Evolutionary conservation across 2,888 invertebrate genomes (phyloP).

Genomic region (Dromius quadrimaculatus): DNA sequence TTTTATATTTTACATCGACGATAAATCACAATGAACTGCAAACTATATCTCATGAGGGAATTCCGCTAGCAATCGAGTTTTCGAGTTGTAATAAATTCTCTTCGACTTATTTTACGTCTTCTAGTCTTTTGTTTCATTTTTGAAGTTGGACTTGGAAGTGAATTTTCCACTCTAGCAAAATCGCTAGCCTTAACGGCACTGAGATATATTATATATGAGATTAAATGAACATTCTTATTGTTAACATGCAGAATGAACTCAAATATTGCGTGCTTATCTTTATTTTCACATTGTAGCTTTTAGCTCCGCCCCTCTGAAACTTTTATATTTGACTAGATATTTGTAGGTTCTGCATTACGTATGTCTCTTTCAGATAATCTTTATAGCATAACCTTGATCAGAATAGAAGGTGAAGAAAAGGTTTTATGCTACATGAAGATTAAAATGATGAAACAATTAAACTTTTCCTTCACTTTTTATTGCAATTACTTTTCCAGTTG

Average conservation of each 20-base stretch:
- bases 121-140: conserved; percentile 12
- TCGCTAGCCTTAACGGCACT: background rate
- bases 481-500: too few relatives aligned
- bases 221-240: conserved; percentile 4
- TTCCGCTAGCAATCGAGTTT: background rate
- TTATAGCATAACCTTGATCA: too few relatives aligned
- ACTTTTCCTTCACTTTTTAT: too few relatives aligned
- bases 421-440: too few relatives aligned
- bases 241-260: conserved; percentile 11
- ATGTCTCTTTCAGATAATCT: too few relatives aligned
- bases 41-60: background rate
- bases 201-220: conserved; percentile 1
- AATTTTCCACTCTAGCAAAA: background rate
- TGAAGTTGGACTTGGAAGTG: background rate
- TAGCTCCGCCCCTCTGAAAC: too few relatives aligned
- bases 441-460: too few relatives aligned
- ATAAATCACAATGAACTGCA: background rate
- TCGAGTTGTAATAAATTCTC: conserved; percentile 8
- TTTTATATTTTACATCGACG: background rate
- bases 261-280: conserved; percentile 25
- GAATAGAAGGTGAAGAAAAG: too few relatives aligned
- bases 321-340: too few relatives aligned
- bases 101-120: conserved; percentile 24
- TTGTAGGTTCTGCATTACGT: too few relatives aligned
- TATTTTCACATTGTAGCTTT: conserved; percentile 38